phyloP scores from a whole-genome alignment of 2,113 vertebrate species.

The Romanogobio albipinnatus region DNA sequence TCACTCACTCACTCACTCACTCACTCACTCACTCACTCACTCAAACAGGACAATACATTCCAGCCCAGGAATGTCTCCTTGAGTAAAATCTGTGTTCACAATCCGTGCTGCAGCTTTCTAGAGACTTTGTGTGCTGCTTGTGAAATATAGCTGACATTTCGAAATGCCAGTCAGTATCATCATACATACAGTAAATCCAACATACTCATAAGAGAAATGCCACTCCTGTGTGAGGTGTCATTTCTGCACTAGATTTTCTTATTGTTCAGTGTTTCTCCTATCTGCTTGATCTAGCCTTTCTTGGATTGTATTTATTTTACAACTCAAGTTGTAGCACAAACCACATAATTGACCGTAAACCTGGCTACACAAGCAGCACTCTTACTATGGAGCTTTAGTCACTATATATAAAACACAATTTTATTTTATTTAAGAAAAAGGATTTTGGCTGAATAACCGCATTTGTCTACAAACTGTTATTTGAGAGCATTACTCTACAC shows the following conservation, averaged over 20 bases:
- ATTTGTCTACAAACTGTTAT: background rate
- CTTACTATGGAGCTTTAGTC: background rate
- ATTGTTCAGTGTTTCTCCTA: background rate
- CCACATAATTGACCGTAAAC: background rate
- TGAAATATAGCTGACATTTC: conserved; percentile 15
- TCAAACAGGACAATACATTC: background rate
- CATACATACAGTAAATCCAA: background rate
- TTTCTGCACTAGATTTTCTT: background rate
- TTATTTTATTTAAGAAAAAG: too few species aligned
- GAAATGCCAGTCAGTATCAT: conserved; percentile 22
- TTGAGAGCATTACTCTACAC: background rate
- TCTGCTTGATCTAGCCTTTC: background rate
- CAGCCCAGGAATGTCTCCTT: background rate
- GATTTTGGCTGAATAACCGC: background rate
- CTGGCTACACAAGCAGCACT: background rate
- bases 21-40: too few species aligned
- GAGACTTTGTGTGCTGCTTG: conserved; percentile 1
- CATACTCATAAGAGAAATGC: background rate
- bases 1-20: too few species aligned
- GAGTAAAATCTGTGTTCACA: background rate
- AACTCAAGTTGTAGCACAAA: background rate
- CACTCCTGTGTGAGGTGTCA: background rate
- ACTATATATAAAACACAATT: background rate
- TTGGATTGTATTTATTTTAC: background rate
- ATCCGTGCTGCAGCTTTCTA: background rate